Conservation (phyloP, 2,888 invertebrate species). For the Cremastinae sp. region DNA sequence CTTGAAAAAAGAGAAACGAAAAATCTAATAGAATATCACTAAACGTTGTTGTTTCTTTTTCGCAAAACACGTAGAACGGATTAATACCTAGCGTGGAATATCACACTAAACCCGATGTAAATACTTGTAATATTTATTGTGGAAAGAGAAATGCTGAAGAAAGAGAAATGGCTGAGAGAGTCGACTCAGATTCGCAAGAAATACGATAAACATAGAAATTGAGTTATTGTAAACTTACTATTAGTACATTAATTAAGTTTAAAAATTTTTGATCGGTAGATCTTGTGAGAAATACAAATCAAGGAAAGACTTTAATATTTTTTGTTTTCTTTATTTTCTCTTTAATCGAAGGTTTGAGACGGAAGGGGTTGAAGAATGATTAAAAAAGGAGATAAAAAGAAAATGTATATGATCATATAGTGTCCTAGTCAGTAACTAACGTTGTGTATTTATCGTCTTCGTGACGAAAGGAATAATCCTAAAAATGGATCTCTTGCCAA, state of each 20-base stretch:
- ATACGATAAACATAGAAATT: constrained; percentile 53
- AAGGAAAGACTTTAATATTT: constrained; percentile 43
- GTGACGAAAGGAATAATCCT: constrained; percentile 36
- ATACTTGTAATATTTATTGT: constrained; percentile 80
- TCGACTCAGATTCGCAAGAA: neutral
- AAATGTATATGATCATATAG: constrained; percentile 63
- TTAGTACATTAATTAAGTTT: constrained; percentile 56
- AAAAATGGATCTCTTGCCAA: constrained; percentile 74
- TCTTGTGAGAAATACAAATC: constrained; percentile 28
- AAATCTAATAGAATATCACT: constrained; percentile 34
- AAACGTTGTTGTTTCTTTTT: constrained; percentile 10
- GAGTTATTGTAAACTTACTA: constrained; percentile 50
- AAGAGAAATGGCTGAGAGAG: neutral
- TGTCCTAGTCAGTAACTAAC: constrained; percentile 76
- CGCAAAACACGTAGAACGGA: constrained; percentile 28
- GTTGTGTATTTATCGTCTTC: constrained; percentile 62
- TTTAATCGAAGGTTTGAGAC: constrained; percentile 15
- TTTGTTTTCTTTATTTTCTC: constrained; percentile 36
- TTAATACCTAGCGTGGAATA: constrained; percentile 57
- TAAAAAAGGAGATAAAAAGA: constrained; percentile 21
- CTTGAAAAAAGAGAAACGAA: constrained; percentile 2
- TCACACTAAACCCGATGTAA: constrained; percentile 70
- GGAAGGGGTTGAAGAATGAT: constrained; percentile 11
- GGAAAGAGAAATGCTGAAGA: constrained; percentile 63
- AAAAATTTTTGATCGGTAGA: constrained; percentile 39